phyloP scores from a whole-genome alignment of 2,888 invertebrate genomes.

The Nymphalis c-album region DNA sequence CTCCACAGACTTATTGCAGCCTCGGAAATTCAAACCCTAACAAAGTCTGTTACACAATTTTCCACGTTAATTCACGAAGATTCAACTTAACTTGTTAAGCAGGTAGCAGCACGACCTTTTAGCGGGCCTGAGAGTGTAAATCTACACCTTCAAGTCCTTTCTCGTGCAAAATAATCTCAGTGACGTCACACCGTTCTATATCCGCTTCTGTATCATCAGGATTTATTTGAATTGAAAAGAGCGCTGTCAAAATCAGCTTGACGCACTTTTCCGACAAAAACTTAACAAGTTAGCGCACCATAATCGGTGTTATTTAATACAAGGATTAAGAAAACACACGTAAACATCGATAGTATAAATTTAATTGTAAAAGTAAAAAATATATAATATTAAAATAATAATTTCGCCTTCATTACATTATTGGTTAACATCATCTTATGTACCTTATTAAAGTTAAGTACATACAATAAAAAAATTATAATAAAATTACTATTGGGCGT shows the following conservation, averaged over 20 bases:
- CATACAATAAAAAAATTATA: too few relatives aligned
- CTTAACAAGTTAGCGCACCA: too few relatives aligned
- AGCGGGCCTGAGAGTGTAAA: conserved; percentile 33
- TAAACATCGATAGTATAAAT: too few relatives aligned
- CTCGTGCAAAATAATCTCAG: conserved; percentile 32
- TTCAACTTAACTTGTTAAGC: conserved; percentile 38
- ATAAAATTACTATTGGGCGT: too few relatives aligned
- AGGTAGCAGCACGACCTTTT: conserved; percentile 36
- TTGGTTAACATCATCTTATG: too few relatives aligned
- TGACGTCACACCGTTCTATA: conserved; percentile 41
- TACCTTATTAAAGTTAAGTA: too few relatives aligned
- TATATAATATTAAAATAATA: background rate
- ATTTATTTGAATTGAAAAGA: too few relatives aligned
- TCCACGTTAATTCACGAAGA: conserved; percentile 35
- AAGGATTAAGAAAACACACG: too few relatives aligned
- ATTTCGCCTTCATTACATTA: background rate
- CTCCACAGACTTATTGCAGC: conserved; percentile 33
- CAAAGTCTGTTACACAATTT: conserved; percentile 35
- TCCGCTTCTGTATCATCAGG: conserved; percentile 30
- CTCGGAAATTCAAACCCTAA: conserved; percentile 39
- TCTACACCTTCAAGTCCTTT: conserved; percentile 29
- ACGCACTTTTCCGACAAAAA: too few relatives aligned
- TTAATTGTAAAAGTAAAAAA: too few relatives aligned
- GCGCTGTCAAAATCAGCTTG: too few relatives aligned
- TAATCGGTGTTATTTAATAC: too few relatives aligned